Base-by-base conservation (phyloP, 2,113 vertebrate genomes). In the Sturnira hondurensis region DNA sequence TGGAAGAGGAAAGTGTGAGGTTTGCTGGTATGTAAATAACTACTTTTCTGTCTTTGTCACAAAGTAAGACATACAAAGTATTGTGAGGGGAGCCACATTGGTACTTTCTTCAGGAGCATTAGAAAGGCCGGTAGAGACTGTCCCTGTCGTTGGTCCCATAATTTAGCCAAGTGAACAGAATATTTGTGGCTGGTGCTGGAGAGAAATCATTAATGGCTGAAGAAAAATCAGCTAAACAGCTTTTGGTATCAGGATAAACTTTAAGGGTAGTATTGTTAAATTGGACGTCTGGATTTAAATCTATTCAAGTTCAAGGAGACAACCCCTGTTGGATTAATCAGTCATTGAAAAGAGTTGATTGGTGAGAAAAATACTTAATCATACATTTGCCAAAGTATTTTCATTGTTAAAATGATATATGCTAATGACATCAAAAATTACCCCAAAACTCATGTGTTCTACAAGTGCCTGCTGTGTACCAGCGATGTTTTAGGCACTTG, bases 281-380 rank as follows among this genome's bases (percentile, higher is more conserved):
- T 94, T 45, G 76, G 58, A 77, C 92, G 73, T 22, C 33, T 47
- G 33, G 33, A 45, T 80, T 92, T 76, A 58, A 56, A 96, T 83
- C 43, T 93, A n/a, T 80, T 96, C 56, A 85, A 41, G 33, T 50
- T 92, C 56, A 92, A 95, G 58, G 63, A 86, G 3, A 83, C 43
- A 84, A 63, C 0, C 20, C 28, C 78, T 76, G 45, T 61, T 86
- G 70, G 15, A 11, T 87, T 81, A 78, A 43, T n/a, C 38, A 65
- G 38, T 78, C 22, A 83, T 31, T 87, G 54, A 58, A 95, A 84
- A 94, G 22, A 78, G 56, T 78, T 68, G 47, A 71, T 71, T 73
- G 78, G 58, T 38, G n/a, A 86, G 68, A 89, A 89, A 93, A 83
- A 74, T n/a, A 36, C 45, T 3, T 36, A 83, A 52, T 52, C 3